These are phyloP conservation scores for Lasioglossum malachurum DNA, from an alignment of 2,888 invertebrate genomes.

Conservation along the genomic window DNA sequence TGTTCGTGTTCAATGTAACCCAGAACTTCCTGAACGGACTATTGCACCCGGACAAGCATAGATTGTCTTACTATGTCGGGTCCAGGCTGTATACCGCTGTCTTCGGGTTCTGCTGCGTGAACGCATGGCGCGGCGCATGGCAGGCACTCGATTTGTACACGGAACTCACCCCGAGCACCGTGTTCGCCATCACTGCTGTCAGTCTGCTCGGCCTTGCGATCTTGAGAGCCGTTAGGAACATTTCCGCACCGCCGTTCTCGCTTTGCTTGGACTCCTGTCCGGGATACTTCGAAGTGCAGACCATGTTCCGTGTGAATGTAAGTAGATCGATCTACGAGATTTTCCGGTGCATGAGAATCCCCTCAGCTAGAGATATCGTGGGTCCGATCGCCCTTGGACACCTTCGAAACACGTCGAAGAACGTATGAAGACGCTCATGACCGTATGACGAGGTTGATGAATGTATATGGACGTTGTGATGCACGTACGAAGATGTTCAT, in stretches of 20 bases:
- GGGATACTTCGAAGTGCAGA: slow-evolving; percentile 93
- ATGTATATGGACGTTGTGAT: too few relatives aligned
- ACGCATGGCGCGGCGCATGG: slow-evolving; percentile 96
- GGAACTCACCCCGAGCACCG: slow-evolving; percentile 86
- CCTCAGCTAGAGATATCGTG: neutral
- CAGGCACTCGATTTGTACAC: slow-evolving; percentile 90
- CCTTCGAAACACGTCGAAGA: neutral
- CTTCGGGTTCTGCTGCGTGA: slow-evolving; percentile 93
- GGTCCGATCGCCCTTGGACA: neutral
- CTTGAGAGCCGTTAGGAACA: slow-evolving; percentile 91
- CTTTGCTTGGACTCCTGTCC: slow-evolving; percentile 90
- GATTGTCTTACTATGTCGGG: slow-evolving; percentile 89
- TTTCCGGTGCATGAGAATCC: neutral
- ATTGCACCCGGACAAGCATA: slow-evolving; percentile 89
- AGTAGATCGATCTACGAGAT: slow-evolving; percentile 83
- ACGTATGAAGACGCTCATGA: neutral
- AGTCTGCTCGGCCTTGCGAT: slow-evolving; percentile 89
- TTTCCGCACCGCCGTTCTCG: slow-evolving; percentile 93
- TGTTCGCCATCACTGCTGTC: slow-evolving; percentile 88
- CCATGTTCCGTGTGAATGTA: slow-evolving; percentile 93
- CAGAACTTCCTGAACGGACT: slow-evolving; percentile 87
- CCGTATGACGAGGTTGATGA: neutral
- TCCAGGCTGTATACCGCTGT: slow-evolving; percentile 91
- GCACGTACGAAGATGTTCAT: too few relatives aligned
- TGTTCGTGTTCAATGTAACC: slow-evolving; percentile 89